Evolutionary conservation across 2,113 vertebrate genomes (phyloP).

Genomic region (Esox niger): DNA sequence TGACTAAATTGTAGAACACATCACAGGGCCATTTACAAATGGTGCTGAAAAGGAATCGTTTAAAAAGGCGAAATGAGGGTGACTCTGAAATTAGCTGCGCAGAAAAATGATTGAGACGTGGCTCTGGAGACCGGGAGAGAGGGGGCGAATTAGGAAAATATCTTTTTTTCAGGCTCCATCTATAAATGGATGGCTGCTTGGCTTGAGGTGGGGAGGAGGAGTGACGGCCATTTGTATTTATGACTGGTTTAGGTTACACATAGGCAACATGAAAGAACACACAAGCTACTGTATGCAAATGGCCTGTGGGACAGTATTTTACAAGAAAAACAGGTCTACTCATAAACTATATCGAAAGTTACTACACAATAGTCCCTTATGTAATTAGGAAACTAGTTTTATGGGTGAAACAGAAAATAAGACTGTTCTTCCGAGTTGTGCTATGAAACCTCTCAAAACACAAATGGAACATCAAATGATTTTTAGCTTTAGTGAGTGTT

Average conservation of each 20-base stretch:
- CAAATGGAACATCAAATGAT: background rate
- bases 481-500: background rate
- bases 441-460: background rate
- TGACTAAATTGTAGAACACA: conserved; percentile 97
- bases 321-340: background rate
- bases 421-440: background rate
- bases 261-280: background rate
- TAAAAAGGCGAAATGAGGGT: conserved; percentile 87
- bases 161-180: conserved; percentile 1
- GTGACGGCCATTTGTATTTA: conserved; percentile 34
- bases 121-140: conserved; percentile 75
- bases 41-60: conserved; percentile 90
- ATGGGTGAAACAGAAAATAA: background rate
- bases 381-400: background rate
- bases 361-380: too few relatives aligned
- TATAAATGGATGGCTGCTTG: conserved; percentile 33
- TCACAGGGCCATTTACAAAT: conserved; percentile 96
- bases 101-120: conserved; percentile 85
- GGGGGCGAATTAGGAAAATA: background rate
- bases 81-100: conserved; percentile 88
- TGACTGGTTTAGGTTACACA: background rate
- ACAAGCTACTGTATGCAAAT: background rate
- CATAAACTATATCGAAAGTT: too few relatives aligned
- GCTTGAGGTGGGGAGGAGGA: background rate
- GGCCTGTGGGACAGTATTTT: background rate